Base-by-base conservation (phyloP, 2,113 vertebrate genomes). In the Callorhinus ursinus region DNA sequence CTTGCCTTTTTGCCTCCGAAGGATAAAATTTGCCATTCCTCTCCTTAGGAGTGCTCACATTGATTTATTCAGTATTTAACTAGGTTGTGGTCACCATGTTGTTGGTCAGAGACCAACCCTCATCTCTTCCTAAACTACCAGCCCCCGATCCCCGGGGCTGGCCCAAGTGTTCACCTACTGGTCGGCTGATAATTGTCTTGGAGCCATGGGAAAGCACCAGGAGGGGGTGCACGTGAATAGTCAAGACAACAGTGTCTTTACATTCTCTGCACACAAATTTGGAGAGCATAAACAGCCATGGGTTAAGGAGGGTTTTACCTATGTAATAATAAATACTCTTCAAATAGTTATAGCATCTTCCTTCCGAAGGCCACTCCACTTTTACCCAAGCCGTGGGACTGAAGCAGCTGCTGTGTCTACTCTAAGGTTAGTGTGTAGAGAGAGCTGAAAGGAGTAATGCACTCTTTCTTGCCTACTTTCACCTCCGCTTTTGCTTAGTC, bases 401-500 rank as follows among this genome's bases (percentile, higher is more conserved):
- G 81, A 21, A n/a, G 76, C 69, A 74, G 24, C 31, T 28, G 7
- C 33, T n/a, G 19, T 2, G 31, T 22, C n/a, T 14, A 13, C 26
- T 24, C 42, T 76, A 5, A n/a, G 33, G n/a, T 81, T 33, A 85
- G 42, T 11, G 1, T 3, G 2, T 1, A 51, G n/a, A 33, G 3
- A 49, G 16, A 46, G 5, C 4, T 18, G 15, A 24, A 71, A 88
- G 42, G 13, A 84, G 19, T 16, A 39, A n/a, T 9, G 53, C 3
- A 5, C 5, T 39, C 31, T 87, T 85, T 63, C 31, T 46, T 19
- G 4, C 21, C 80, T 87, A 7, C n/a, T 71, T 96, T 95, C 26
- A 19, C 74, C n/a, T 92, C n/a, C 26, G 49, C 61, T 96, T 96
- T 65, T 81, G 24, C 65, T 90, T 95, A 74, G 81, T 61, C 69